Evolutionary conservation across 2,888 invertebrate species (phyloP).

Genomic region (Drosophila lutescens): DNA sequence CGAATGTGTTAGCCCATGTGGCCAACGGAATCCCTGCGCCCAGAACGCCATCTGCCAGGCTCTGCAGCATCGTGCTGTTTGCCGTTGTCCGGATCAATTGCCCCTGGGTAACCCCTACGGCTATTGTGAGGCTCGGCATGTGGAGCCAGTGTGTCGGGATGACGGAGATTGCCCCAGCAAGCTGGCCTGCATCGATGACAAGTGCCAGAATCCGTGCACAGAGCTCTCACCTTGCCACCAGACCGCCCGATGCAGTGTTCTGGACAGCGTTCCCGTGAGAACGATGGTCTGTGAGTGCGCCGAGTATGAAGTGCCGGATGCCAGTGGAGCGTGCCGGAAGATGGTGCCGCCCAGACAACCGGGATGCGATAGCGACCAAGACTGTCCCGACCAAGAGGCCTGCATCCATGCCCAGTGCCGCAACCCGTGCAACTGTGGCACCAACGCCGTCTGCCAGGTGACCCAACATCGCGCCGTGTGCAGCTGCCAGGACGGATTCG

Average conservation of each 20-base stretch:
- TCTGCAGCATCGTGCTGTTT: constrained; percentile 91
- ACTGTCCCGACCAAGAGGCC: constrained; percentile 91
- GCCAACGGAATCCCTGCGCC: constrained; percentile 89
- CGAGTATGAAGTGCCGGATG: constrained; percentile 92
- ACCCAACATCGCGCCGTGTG: constrained; percentile 94
- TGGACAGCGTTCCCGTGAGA: constrained; percentile 93
- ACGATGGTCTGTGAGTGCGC: constrained; percentile 96
- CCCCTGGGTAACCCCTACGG: constrained; percentile 92
- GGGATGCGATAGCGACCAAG: constrained; percentile 91
- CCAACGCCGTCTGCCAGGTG: constrained; percentile 92
- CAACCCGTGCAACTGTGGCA: constrained; percentile 94
- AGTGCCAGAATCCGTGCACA: constrained; percentile 91
- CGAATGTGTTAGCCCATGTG: constrained; percentile 92
- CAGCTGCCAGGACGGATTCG: constrained; percentile 92
- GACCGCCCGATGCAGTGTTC: constrained; percentile 91
- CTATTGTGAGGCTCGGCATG: constrained; percentile 87
- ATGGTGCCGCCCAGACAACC: constrained; percentile 89
- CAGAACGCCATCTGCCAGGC: constrained; percentile 92
- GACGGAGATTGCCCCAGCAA: constrained; percentile 93
- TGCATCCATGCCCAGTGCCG: constrained; percentile 94
- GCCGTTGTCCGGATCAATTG: constrained; percentile 92
- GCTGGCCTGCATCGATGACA: constrained; percentile 91
- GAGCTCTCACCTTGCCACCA: constrained; percentile 91
- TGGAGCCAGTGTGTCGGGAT: constrained; percentile 89
- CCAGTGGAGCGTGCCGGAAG: constrained; percentile 91